Conservation (phyloP, 2,113 vertebrate genomes). For the Grantiella picta region DNA sequence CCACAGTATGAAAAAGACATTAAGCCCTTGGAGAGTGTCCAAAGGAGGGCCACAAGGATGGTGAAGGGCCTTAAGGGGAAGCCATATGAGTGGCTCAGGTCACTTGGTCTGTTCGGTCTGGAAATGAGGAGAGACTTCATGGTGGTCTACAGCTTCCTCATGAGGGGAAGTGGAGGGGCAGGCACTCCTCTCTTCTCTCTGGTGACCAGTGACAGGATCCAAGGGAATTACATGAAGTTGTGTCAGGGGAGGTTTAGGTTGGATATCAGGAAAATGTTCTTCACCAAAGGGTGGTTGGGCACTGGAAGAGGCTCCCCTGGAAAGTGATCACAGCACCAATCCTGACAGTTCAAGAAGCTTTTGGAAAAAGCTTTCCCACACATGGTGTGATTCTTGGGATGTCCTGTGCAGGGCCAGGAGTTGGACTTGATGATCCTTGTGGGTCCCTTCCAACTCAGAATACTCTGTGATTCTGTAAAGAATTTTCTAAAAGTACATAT, state of each 20-base stretch:
- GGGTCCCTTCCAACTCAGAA: neutral
- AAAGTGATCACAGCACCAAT: neutral
- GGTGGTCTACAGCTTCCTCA: neutral
- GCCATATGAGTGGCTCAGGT: neutral
- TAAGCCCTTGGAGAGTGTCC: neutral
- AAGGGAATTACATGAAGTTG: neutral
- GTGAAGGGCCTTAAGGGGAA: neutral
- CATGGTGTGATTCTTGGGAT: fast-evolving
- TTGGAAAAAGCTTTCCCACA: neutral
- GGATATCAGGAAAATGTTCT: neutral
- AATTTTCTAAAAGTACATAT: neutral
- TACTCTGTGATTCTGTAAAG: neutral
- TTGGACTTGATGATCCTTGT: neutral
- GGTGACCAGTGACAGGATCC: neutral
- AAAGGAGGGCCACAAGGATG: neutral
- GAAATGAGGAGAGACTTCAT: neutral
- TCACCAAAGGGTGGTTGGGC: neutral
- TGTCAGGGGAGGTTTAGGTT: neutral
- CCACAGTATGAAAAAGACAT: too few relatives aligned
- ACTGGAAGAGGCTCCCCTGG: neutral
- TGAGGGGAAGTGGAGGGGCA: fast-evolving
- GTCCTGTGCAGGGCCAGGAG: neutral
- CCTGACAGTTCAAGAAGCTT: neutral
- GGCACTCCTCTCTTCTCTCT: neutral
- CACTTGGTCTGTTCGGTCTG: neutral